Evolutionary conservation across 2,113 vertebrate genomes (phyloP).

Genomic region (Etheostoma spectabile): DNA sequence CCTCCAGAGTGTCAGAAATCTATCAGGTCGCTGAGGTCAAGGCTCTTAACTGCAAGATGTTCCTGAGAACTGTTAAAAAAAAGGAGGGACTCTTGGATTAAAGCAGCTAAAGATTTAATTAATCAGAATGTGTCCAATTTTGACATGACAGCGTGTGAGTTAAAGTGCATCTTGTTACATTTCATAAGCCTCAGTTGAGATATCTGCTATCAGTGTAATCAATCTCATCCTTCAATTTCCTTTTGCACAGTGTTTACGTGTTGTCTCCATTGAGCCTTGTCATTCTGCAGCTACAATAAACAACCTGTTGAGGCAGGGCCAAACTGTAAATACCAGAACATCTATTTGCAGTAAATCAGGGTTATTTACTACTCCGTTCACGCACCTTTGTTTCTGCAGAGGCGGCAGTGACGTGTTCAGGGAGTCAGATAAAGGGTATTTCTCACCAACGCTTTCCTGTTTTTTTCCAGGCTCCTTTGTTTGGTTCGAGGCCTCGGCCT

Average conservation of each 20-base stretch:
- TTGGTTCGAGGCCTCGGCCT: constrained; percentile 90
- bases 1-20: constrained; percentile 29
- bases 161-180: constrained; percentile 7
- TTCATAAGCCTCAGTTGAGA: constrained; percentile 59
- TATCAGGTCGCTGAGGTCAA: constrained; percentile 58
- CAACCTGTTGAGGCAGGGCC: constrained; percentile 90
- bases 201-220: constrained; percentile 80
- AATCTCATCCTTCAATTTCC: constrained; percentile 87
- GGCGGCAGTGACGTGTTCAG: constrained; percentile 95
- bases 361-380: constrained; percentile 94
- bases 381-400: constrained; percentile 94
- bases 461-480: constrained; percentile 97
- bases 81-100: neutral
- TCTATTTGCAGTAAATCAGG: constrained; percentile 93
- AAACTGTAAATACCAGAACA: constrained; percentile 90
- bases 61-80: constrained; percentile 16
- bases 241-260: constrained; percentile 82
- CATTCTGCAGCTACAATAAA: constrained; percentile 85
- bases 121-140: constrained; percentile 19
- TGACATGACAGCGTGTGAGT: neutral
- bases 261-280: constrained; percentile 88
- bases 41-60: constrained; percentile 14
- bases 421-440: constrained; percentile 97
- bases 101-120: constrained; percentile 9
- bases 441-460: constrained; percentile 99